phyloP scores from a whole-genome alignment of 2,797 vertebrate genomes.

The Sebastiscus albofasciatus region DNA sequence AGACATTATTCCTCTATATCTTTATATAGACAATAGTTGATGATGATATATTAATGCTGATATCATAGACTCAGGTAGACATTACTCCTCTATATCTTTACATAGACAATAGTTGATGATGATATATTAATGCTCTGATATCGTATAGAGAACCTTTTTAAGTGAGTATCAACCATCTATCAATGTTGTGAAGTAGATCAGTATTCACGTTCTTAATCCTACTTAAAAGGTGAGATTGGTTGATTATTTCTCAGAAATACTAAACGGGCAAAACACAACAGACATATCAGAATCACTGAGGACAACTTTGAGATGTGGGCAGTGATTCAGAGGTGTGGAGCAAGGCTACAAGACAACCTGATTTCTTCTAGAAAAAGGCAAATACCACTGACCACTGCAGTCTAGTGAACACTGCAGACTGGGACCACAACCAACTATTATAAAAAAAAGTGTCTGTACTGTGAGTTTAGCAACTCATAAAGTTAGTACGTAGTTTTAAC shows the following conservation, averaged over 20 bases:
- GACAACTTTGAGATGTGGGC: neutral
- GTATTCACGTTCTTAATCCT: neutral
- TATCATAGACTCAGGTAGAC: too few species aligned
- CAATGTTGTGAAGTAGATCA: neutral
- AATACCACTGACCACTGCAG: neutral
- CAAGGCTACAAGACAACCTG: neutral
- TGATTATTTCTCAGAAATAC: neutral
- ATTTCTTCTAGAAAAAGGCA: neutral
- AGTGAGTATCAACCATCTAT: neutral
- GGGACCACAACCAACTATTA: neutral
- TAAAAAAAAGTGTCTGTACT: neutral
- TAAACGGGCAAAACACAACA: neutral
- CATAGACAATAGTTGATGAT: too few species aligned
- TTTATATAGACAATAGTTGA: too few species aligned
- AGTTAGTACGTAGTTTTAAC: neutral
- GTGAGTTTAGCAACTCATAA: neutral
- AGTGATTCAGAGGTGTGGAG: neutral
- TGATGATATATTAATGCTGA: too few species aligned
- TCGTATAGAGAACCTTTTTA: neutral
- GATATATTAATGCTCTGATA: too few species aligned
- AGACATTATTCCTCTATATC: too few species aligned
- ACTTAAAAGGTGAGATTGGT: neutral
- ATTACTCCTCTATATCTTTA: too few species aligned
- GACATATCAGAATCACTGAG: neutral
- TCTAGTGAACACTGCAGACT: neutral